phyloP scores from a whole-genome alignment of 2,888 invertebrate species.

The Plebejus melissa region DNA sequence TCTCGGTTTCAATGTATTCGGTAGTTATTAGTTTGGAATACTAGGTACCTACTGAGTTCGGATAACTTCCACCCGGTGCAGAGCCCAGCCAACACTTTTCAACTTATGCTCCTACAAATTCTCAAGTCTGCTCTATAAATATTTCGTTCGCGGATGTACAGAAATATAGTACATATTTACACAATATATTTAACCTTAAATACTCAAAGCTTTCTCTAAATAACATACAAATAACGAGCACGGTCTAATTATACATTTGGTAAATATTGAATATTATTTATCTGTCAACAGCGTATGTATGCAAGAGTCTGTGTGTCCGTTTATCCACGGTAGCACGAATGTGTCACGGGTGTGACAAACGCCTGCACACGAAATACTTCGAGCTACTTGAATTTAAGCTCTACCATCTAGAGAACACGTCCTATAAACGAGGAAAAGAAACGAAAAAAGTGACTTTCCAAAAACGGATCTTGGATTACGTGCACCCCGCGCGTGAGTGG shows the following conservation, averaged over 20 bases:
- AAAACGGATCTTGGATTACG: constrained; percentile 60
- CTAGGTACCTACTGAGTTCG: neutral
- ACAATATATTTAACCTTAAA: neutral
- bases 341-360: constrained; percentile 57
- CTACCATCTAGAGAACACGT: neutral
- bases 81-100: neutral
- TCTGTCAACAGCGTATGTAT: constrained; percentile 45
- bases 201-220: constrained; percentile 11
- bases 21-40: neutral
- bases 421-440: neutral
- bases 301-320: constrained; percentile 58
- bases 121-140: neutral
- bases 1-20: neutral
- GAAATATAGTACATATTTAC: neutral
- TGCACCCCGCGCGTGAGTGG: constrained; percentile 63
- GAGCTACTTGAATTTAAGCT: constrained; percentile 4
- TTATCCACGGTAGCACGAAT: constrained; percentile 70
- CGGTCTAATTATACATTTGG: constrained; percentile 20
- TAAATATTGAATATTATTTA: constrained; percentile 28
- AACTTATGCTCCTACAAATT: neutral
- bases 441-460: constrained; percentile 35
- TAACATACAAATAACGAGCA: constrained; percentile 14
- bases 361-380: constrained; percentile 31
- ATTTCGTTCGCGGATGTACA: neutral
- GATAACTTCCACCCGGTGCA: neutral